Conservation (phyloP, 2,113 vertebrate species). For the Zapornia atra region DNA sequence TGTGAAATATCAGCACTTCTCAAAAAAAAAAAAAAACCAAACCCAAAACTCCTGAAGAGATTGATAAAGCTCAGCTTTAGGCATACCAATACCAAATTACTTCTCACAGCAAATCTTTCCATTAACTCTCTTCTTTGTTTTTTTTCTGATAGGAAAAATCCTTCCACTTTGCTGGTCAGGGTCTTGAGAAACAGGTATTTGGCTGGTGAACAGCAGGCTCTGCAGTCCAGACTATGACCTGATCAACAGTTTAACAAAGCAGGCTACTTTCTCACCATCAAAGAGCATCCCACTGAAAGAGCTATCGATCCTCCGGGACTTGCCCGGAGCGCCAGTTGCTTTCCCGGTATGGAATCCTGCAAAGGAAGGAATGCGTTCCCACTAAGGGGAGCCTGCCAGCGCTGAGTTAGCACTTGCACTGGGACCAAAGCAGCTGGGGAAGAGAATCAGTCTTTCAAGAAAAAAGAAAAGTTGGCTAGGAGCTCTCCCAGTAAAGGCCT, state of each 20-base stretch:
- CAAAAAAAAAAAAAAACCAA: not conserved
- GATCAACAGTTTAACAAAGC: constrained; percentile 61
- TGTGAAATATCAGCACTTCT: not conserved
- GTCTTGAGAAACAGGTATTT: constrained; percentile 15
- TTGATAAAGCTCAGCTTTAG: not conserved
- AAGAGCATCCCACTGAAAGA: constrained; percentile 68
- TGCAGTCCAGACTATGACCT: not conserved
- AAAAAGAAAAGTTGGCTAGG: constrained; percentile 5
- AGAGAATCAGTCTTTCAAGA: not conserved
- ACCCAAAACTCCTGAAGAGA: not conserved
- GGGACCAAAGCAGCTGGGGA: constrained; percentile 27
- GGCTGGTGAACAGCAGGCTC: not conserved
- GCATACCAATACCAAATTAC: not conserved
- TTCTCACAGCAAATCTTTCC: not conserved
- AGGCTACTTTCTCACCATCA: constrained; percentile 61
- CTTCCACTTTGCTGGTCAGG: not conserved
- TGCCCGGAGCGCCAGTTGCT: not conserved
- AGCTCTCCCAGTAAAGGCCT: constrained; percentile 18
- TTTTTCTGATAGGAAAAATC: not conserved
- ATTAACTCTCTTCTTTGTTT: not conserved
- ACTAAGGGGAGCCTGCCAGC: not conserved
- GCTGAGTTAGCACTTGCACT: constrained; percentile 66
- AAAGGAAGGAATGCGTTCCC: constrained; percentile 31
- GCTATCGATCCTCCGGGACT: constrained; percentile 47
- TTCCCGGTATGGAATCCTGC: not conserved